These are phyloP conservation scores for Myopa testacea DNA, from an alignment of 2,888 invertebrate genomes.

Conservation along the genomic window DNA sequence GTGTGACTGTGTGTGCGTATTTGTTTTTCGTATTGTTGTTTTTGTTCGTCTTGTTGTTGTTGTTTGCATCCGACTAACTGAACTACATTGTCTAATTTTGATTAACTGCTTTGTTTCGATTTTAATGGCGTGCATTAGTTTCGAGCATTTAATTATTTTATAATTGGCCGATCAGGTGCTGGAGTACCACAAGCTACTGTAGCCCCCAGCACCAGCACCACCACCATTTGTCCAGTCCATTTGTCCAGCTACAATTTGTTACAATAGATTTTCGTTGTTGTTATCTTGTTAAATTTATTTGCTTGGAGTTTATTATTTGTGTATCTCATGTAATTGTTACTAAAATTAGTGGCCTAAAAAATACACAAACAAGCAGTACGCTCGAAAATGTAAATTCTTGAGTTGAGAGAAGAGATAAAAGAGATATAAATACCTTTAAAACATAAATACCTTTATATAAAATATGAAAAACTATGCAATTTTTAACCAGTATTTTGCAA, in stretches of 20 bases:
- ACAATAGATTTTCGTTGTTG: conserved; percentile 17
- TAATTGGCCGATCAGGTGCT: conserved; percentile 31
- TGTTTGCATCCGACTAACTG: conserved; percentile 10
- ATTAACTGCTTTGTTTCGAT: conserved; percentile 37
- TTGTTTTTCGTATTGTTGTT: conserved; percentile 40
- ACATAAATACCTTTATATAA: no score
- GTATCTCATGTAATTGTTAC: conserved; percentile 3
- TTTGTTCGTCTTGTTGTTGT: conserved; percentile 27
- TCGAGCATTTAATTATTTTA: conserved; percentile 37
- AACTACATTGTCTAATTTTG: conserved; percentile 34
- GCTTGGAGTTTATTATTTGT: conserved; percentile 16
- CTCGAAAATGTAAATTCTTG: neutral
- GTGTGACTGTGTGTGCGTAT: conserved; percentile 34
- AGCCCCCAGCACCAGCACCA: neutral
- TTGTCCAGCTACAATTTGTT: neutral
- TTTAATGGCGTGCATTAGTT: conserved; percentile 33
- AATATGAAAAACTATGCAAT: no score
- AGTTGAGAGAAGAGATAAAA: no score
- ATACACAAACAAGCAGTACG: neutral
- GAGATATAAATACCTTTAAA: no score
- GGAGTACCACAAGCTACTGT: neutral
- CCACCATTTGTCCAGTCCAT: neutral
- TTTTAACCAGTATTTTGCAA: no score
- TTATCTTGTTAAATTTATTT: conserved; percentile 27
- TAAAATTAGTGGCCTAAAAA: neutral